Evolutionary conservation across 92 coral and sea anemone genomes (phyloP).

Genomic region (Palythoa grandis): DNA sequence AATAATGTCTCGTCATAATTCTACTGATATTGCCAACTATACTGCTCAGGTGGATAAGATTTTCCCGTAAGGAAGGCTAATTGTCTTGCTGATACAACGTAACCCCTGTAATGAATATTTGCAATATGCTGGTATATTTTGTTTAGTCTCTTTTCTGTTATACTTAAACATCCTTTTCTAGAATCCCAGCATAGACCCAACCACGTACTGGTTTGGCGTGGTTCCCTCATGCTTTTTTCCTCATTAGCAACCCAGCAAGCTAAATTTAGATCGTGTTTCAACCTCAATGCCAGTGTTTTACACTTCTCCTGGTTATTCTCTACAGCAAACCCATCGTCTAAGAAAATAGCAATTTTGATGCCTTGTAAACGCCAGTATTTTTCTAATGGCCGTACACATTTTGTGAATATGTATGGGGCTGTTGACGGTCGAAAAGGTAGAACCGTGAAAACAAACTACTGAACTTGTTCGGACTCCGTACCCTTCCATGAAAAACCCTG

Average conservation of each 20-base stretch:
- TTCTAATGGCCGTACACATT: background rate
- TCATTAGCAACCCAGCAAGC: background rate
- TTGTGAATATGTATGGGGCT: background rate
- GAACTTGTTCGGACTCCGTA: background rate
- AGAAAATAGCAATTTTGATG: background rate
- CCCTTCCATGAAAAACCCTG: conserved; percentile 9
- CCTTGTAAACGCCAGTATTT: background rate
- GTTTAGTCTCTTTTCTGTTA: background rate
- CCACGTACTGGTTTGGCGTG: background rate
- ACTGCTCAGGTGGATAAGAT: conserved; percentile 53
- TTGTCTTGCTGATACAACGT: background rate
- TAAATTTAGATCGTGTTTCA: background rate
- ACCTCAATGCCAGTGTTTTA: background rate
- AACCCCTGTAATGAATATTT: background rate
- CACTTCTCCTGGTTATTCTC: background rate
- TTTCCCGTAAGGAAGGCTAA: conserved; percentile 42
- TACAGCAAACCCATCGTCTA: background rate
- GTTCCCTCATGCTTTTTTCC: background rate
- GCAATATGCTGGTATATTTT: background rate
- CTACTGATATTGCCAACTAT: conserved; percentile 45
- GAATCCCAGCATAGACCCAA: background rate
- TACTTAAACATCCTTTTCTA: background rate
- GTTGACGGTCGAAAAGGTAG: background rate
- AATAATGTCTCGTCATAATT: conserved; percentile 41
- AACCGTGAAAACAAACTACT: conserved; percentile 29